Conservation (phyloP, 64 coral and sea anemone genomes). For the Cladopsammia gracilis region DNA sequence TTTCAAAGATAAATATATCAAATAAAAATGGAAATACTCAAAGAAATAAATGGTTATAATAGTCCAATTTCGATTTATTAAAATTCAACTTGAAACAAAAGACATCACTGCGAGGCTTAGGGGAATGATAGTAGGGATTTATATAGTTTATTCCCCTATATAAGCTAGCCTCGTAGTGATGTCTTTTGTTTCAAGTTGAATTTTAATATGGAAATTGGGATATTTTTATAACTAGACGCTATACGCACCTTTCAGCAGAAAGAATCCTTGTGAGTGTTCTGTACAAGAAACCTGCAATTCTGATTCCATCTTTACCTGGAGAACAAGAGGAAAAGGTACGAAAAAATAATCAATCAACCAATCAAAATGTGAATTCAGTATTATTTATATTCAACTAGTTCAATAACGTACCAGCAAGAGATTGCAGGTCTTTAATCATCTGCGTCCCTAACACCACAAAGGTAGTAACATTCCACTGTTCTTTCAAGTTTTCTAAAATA, state of each 20-base stretch:
- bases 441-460: constrained; percentile 50
- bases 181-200: too few species aligned
- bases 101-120: too few species aligned
- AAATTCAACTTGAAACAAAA: too few species aligned
- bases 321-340: neutral
- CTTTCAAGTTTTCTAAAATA: constrained; percentile 10
- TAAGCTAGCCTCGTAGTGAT: too few species aligned
- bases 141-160: too few species aligned
- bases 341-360: neutral
- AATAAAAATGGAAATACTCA: too few species aligned
- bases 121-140: too few species aligned
- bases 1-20: too few species aligned
- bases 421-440: constrained; percentile 25
- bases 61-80: too few species aligned
- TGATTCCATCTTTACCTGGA: constrained; percentile 21
- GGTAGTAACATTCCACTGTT: constrained; percentile 38
- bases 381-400: neutral
- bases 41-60: too few species aligned
- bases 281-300: constrained; percentile 61
- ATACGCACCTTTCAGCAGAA: constrained; percentile 59
- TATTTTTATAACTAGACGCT: neutral
- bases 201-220: too few species aligned
- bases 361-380: too few species aligned
- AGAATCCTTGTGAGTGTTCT: constrained; percentile 63
- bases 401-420: neutral